Base-by-base conservation (phyloP, 2,797 vertebrate species). In the Podarcis lilfordi region DNA sequence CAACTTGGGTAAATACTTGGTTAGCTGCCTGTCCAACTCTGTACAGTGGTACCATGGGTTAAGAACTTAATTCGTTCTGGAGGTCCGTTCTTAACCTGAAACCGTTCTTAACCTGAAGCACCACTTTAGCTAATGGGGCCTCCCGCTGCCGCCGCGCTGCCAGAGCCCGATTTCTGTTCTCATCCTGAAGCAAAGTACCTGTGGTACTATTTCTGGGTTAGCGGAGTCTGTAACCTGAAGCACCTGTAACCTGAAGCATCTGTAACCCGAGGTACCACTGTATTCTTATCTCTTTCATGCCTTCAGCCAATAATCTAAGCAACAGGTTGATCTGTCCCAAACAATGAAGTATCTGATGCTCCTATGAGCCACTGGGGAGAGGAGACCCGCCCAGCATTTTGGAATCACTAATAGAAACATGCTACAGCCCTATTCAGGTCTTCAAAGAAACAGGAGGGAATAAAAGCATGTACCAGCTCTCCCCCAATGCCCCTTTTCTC, bases 321-420 rank as follows among this genome's bases (percentile, higher is more conserved):
- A 37, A 25, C 23, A 69, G 21, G 43, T 10, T 37, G 45, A 15
- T 19, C 75, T 84, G 15, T 78, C 75, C 50, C 45, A 71, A 71
- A 32, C 25, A 59, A 17, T 10, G 75, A 25, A 23, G 13, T 21
- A 9, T 25, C 29, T 61, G 66, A 35, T 45, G 76, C 7, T 55
- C 29, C 29, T 13, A 19, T 79, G 64, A 84, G 2, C 2, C 21
- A 59, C 11, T 25, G 8, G 9, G 32, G 17, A 17, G 15, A 43
- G 4, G 61, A 43, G 29, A 71, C 45, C n/a, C 8, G 3, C 8
- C 35, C 17, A 35, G 50, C 21, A 21, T 88, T 84, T 74, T 72
- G 82, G 55, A 84, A 72, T 71, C 75, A 72, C 32, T 61, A 43
- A 40, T 79, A 45, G 83, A 88, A 83, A 29, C 66, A 69, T 8